Percentiles rank a stretch among this genome's conserved stretches.
phyloP scores from a whole-genome alignment of 53 echinoderm and acorn worm genomes.

The Holothuria scabra region DNA sequence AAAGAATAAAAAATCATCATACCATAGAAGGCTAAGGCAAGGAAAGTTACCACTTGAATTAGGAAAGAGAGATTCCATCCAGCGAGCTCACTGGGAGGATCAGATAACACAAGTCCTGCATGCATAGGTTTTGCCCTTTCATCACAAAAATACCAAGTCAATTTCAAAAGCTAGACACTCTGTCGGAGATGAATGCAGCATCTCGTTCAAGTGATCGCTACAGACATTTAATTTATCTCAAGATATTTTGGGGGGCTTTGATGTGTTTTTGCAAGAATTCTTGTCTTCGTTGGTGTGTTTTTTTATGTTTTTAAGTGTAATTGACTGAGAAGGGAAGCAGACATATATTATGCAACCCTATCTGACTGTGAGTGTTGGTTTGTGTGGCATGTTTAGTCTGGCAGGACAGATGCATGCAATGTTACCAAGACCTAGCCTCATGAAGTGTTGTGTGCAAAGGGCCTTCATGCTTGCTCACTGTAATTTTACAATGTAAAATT shows the following conservation, averaged over 20 bases:
- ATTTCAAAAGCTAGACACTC: conserved; percentile 36
- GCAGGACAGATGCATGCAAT: background rate
- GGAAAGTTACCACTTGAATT: background rate
- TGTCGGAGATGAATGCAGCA: conserved; percentile 19
- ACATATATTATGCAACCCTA: too few species aligned
- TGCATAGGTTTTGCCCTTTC: background rate
- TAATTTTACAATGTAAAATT: too few species aligned
- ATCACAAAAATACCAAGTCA: conserved; percentile 3
- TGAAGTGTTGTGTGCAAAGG: too few species aligned
- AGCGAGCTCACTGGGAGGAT: conserved; percentile 35
- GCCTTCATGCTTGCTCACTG: too few species aligned
- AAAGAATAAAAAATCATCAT: too few species aligned
- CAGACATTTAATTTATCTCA: conserved; percentile 43
- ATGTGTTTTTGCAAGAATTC: too few species aligned
- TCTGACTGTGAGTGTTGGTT: too few species aligned
- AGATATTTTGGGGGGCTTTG: background rate
- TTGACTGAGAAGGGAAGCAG: too few species aligned
- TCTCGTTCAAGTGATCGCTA: conserved; percentile 24
- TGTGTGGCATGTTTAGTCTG: too few species aligned
- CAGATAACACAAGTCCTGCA: conserved; percentile 15
- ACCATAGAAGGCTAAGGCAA: background rate
- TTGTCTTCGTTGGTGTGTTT: too few species aligned
- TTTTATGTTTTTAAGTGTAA: too few species aligned
- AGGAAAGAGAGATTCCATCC: background rate
- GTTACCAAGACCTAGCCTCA: background rate